These are phyloP conservation scores for Coryphaenoides rupestris DNA, from an alignment of 2,113 vertebrate species.

Conservation along the genomic window DNA sequence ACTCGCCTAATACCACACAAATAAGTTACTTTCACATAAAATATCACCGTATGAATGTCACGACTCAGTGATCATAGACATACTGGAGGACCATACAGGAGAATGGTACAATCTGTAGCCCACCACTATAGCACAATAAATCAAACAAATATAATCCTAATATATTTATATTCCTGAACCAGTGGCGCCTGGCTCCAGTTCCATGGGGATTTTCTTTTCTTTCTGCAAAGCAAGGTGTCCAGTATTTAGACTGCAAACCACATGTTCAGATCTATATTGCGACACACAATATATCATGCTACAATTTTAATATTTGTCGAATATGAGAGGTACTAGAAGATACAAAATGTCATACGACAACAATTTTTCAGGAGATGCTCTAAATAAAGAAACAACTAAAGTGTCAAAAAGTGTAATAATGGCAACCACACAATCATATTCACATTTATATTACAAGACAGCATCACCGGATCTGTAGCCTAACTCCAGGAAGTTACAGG, in stretches of 20 bases:
- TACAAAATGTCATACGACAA: conserved; percentile 70
- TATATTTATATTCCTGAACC: conserved; percentile 46
- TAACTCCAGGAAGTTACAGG: no score
- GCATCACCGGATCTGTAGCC: no score
- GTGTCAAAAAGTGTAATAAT: conserved; percentile 54
- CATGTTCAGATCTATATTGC: conserved; percentile 49
- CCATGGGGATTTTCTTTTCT: conserved; percentile 2
- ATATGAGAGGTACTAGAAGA: conserved; percentile 61
- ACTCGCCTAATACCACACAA: conserved; percentile 64
- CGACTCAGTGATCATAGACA: conserved; percentile 40
- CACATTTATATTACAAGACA: conserved; percentile 68
- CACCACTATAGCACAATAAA: conserved; percentile 43
- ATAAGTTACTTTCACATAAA: conserved; percentile 71
- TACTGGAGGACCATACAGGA: conserved; percentile 15
- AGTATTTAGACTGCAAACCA: conserved; percentile 40
- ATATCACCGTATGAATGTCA: conserved; percentile 61
- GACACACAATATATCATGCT: conserved; percentile 70
- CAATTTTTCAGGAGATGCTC: conserved; percentile 49
- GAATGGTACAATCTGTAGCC: conserved; percentile 46
- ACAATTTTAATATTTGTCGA: conserved; percentile 70
- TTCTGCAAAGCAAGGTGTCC: conserved; percentile 35
- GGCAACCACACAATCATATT: conserved; percentile 65
- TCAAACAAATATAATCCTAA: conserved; percentile 43
- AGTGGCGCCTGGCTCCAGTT: conserved; percentile 27
- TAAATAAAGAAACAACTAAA: conserved; percentile 54